phyloP scores from a whole-genome alignment of 2,797 vertebrate species.

The Parauchenoglanis ngamensis region DNA sequence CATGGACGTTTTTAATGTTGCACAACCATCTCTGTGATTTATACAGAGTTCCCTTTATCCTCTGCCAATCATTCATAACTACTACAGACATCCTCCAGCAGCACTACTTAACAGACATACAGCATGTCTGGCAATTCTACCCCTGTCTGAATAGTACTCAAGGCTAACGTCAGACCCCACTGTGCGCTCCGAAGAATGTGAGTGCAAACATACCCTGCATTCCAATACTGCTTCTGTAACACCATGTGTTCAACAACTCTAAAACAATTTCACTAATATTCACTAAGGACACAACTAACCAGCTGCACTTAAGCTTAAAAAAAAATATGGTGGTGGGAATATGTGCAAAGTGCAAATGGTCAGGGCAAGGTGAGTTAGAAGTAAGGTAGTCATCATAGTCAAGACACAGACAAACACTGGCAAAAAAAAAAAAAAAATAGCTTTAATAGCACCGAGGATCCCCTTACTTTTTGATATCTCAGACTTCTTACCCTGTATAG shows the following conservation, averaged over 20 bases:
- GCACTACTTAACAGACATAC: background rate
- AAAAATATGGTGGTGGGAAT: background rate
- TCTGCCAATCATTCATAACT: background rate
- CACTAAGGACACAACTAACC: background rate
- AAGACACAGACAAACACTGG: background rate
- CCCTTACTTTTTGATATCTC: background rate
- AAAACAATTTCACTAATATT: background rate
- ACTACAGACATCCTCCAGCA: background rate
- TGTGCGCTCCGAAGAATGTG: constrained; percentile 1
- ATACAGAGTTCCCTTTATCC: background rate
- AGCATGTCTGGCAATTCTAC: background rate
- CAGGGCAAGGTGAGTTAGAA: background rate
- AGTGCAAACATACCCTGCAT: background rate
- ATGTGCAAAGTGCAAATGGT: background rate
- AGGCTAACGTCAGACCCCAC: background rate
- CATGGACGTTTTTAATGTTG: background rate
- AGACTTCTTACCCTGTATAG: background rate
- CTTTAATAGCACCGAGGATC: background rate
- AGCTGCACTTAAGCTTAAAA: background rate
- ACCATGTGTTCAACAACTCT: constrained; percentile 21
- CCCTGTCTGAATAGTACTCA: background rate
- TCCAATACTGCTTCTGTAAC: constrained; percentile 1
- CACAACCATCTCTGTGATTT: background rate
- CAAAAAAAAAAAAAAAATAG: background rate
- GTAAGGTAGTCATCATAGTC: background rate